Evolutionary conservation across 2,888 invertebrate genomes (phyloP).

Genomic region (Toxonevra muliebris): DNA sequence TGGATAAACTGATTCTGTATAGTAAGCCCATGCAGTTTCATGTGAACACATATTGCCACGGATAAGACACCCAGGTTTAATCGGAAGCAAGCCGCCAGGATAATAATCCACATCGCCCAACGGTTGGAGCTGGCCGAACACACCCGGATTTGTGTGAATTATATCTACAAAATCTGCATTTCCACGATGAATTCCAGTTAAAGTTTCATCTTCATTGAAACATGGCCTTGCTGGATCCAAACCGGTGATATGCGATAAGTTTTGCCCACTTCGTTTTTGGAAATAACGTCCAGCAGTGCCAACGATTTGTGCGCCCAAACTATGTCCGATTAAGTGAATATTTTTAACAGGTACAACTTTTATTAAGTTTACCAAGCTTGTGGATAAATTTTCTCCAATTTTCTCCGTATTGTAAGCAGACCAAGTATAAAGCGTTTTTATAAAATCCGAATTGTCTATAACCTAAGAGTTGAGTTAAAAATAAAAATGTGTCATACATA

Average conservation of each 20-base stretch:
- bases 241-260: conserved; percentile 54
- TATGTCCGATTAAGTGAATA: conserved; percentile 58
- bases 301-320: conserved; percentile 59
- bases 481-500: too few species aligned
- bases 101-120: conserved; percentile 59
- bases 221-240: conserved; percentile 62
- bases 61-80: conserved; percentile 48
- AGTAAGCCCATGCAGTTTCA: conserved; percentile 51
- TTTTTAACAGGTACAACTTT: conserved; percentile 44
- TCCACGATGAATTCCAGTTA: conserved; percentile 51
- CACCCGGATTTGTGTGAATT: conserved; percentile 56
- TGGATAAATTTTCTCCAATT: conserved; percentile 39
- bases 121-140: conserved; percentile 47
- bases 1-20: conserved; percentile 52
- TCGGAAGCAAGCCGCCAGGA: conserved; percentile 49
- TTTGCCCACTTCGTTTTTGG: conserved; percentile 40
- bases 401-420: conserved; percentile 41
- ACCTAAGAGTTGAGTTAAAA: too few species aligned
- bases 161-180: conserved; percentile 60
- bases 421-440: conserved; percentile 39
- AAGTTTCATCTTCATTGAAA: conserved; percentile 51
- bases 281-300: conserved; percentile 53
- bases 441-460: too few species aligned
- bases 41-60: conserved; percentile 50
- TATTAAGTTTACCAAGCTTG: conserved; percentile 45